Conservation (phyloP, 2,888 invertebrate species). For the Mesorhabditis sp. region DNA sequence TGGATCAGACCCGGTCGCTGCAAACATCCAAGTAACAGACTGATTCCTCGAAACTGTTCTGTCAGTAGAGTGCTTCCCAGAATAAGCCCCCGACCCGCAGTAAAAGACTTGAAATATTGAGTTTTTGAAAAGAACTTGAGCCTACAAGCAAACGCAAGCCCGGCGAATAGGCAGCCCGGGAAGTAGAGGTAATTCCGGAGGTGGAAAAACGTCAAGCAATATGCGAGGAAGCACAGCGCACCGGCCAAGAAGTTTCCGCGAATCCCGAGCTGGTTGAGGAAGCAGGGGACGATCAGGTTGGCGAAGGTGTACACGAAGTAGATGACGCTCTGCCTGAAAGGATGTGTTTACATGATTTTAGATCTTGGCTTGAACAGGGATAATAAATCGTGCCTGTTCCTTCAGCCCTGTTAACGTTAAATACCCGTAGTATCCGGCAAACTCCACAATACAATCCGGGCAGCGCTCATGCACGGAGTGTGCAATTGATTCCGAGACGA, state of each 20-base stretch:
- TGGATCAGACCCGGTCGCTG: not conserved
- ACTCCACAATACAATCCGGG: slow-evolving; percentile 24
- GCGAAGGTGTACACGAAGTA: slow-evolving; percentile 1
- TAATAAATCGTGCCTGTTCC: too few relatives aligned
- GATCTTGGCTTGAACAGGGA: too few relatives aligned
- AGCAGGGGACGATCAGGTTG: not conserved
- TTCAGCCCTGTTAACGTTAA: too few relatives aligned
- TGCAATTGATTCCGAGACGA: slow-evolving; percentile 33
- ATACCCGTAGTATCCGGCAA: slow-evolving; percentile 40
- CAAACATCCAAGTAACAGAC: slow-evolving; percentile 6
- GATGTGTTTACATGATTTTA: too few relatives aligned
- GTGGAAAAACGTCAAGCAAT: slow-evolving; percentile 31
- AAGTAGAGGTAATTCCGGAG: slow-evolving; percentile 33
- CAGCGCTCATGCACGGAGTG: slow-evolving; percentile 38
- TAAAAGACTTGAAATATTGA: not conserved
- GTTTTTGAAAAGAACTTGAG: not conserved
- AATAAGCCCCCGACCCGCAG: not conserved
- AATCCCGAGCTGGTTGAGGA: not conserved
- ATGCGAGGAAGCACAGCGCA: slow-evolving; percentile 20
- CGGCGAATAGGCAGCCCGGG: slow-evolving; percentile 23
- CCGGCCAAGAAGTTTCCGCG: not conserved
- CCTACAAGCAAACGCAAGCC: slow-evolving; percentile 36
- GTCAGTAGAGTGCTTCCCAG: not conserved
- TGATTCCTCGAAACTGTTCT: not conserved
- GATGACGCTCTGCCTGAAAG: slow-evolving; percentile 1